Conservation (phyloP, 2,797 vertebrate species). For the Todus mexicanus region DNA sequence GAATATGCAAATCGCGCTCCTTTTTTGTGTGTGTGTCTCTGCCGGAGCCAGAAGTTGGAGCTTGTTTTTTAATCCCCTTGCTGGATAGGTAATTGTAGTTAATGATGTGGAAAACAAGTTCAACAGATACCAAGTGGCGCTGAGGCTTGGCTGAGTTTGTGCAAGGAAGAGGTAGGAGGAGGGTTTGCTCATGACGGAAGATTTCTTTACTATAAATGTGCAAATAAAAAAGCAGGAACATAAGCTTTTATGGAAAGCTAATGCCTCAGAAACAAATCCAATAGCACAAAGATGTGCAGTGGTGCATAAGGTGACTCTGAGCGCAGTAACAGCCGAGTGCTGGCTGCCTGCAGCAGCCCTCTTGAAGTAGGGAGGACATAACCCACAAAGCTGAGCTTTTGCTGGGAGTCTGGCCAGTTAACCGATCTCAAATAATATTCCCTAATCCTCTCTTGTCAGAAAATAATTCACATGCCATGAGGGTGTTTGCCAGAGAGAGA, state of each 20-base stretch:
- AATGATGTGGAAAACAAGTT: constrained; percentile 43
- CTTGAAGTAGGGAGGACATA: not conserved
- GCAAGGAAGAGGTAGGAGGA: not conserved
- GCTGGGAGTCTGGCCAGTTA: not conserved
- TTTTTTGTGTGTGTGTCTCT: not conserved
- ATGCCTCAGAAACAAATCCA: not conserved
- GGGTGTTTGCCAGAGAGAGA: not conserved
- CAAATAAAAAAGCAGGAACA: not conserved
- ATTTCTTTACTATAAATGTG: not conserved
- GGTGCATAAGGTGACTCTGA: not conserved
- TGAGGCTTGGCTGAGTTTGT: not conserved
- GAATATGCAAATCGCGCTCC: not conserved
- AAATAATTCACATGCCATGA: not conserved
- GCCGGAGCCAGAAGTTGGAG: not conserved
- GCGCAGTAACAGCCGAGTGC: accelerated
- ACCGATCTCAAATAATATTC: not conserved
- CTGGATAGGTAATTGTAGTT: constrained; percentile 25
- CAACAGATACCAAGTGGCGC: not conserved
- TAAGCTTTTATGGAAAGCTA: constrained; percentile 1
- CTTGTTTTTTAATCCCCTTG: constrained; percentile 6
- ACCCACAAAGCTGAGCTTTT: not conserved
- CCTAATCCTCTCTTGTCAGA: not conserved
- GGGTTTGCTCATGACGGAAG: not conserved
- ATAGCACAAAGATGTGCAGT: not conserved
- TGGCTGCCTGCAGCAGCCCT: not conserved